Evolutionary conservation across 2,113 vertebrate species (phyloP).

Genomic region (Erythrolamprus reginae): DNA sequence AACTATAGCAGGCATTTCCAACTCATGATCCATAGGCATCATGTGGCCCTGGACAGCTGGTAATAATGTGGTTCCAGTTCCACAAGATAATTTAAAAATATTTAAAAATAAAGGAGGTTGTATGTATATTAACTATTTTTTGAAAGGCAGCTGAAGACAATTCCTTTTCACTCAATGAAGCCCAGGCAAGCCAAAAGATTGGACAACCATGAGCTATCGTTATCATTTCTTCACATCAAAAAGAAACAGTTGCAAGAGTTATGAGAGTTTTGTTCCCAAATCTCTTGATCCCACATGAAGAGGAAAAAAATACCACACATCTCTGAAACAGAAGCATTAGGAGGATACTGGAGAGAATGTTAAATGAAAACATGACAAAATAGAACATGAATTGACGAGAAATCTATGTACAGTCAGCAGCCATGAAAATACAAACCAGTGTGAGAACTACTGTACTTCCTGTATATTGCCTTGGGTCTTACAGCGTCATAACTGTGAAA

Average conservation of each 20-base stretch:
- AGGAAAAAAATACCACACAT: neutral
- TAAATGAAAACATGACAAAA: neutral
- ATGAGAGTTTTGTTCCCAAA: neutral
- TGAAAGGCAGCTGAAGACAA: neutral
- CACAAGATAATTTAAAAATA: neutral
- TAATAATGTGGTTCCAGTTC: neutral
- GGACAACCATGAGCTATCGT: neutral
- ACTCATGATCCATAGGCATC: neutral
- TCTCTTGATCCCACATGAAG: neutral
- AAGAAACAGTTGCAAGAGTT: neutral
- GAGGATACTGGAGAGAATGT: neutral
- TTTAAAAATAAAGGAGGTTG: neutral
- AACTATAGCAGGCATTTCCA: neutral
- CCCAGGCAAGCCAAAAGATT: neutral
- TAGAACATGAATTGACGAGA: neutral
- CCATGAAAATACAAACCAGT: neutral
- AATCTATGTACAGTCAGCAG: neutral
- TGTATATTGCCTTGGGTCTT: neutral
- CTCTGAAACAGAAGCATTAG: neutral
- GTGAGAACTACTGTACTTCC: neutral
- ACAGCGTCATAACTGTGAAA: neutral
- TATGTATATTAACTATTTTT: neutral
- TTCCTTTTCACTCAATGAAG: neutral
- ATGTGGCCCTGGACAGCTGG: neutral
- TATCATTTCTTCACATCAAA: neutral